Evolutionary conservation across 2,797 vertebrate species (phyloP).

Genomic region (Cyclura pinguis): DNA sequence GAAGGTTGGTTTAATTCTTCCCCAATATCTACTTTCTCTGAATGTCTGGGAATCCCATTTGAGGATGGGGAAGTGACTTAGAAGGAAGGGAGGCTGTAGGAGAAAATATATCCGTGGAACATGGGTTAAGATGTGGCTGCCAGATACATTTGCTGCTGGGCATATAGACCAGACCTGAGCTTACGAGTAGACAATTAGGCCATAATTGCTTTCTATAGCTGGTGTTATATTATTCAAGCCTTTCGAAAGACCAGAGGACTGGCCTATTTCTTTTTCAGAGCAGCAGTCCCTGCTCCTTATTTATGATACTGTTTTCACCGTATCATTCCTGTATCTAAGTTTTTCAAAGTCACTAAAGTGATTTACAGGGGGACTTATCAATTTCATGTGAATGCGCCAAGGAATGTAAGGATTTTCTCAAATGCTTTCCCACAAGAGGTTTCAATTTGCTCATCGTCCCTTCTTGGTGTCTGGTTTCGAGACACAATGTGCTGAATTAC

Average conservation of each 20-base stretch:
- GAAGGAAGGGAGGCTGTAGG: rapidly evolving
- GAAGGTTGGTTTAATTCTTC: neutral
- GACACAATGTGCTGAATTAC: constrained; percentile 86
- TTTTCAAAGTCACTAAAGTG: constrained; percentile 41
- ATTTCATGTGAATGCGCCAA: constrained; percentile 83
- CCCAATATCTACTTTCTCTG: too few species aligned
- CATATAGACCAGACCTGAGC: neutral
- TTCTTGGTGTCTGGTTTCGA: constrained; percentile 84
- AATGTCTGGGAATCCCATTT: neutral
- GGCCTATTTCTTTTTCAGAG: neutral
- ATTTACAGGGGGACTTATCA: constrained; percentile 81
- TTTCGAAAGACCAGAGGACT: neutral
- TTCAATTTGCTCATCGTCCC: constrained; percentile 84
- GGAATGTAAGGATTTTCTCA: constrained; percentile 82
- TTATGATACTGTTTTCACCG: constrained; percentile 36
- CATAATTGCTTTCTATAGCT: neutral
- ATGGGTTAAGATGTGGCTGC: constrained; percentile 19
- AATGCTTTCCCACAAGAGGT: constrained; percentile 88
- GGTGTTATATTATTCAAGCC: neutral
- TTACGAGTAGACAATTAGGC: constrained; percentile 24
- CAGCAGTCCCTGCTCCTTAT: constrained; percentile 6
- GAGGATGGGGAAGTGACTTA: neutral
- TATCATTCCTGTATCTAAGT: constrained; percentile 50
- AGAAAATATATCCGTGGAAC: too few species aligned
- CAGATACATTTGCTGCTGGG: neutral